These are phyloP conservation scores for Egretta garzetta DNA, from an alignment of 2,113 vertebrate genomes.

Conservation along the genomic window DNA sequence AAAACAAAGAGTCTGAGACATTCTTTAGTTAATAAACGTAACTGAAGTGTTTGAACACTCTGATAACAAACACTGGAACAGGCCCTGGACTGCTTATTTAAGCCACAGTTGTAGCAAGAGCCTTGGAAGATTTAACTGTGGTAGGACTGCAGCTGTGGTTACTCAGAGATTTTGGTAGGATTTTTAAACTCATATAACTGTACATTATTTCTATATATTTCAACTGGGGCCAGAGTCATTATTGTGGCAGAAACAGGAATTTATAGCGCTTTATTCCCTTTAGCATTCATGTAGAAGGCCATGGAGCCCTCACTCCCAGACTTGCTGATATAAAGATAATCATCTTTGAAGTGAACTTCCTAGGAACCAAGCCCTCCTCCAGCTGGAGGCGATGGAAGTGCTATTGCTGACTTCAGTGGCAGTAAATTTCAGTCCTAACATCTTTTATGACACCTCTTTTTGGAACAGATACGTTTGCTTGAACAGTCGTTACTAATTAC, in stretches of 20 bases:
- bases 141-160: not conserved
- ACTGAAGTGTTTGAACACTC: conserved; percentile 11
- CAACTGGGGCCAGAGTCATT: not conserved
- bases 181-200: conserved; percentile 19
- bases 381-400: conserved; percentile 18
- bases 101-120: not conserved
- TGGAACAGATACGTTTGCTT: not conserved
- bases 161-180: not conserved
- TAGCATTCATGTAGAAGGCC: not conserved
- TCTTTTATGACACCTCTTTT: conserved; percentile 28
- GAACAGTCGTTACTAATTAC: not conserved
- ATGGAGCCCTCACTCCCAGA: not conserved
- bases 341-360: conserved; percentile 46
- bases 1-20: not conserved
- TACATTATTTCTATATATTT: conserved; percentile 9
- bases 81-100: not conserved
- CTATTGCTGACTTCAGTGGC: not conserved
- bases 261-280: conserved; percentile 43
- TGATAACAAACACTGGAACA: not conserved
- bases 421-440: conserved; percentile 11
- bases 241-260: not conserved
- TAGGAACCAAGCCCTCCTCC: conserved; percentile 45
- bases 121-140: conserved; percentile 21
- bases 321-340: conserved; percentile 35
- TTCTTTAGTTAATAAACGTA: not conserved